Evolutionary conservation across 2,113 vertebrate genomes (phyloP).

Genomic region (Syngnathoides biaculeatus): DNA sequence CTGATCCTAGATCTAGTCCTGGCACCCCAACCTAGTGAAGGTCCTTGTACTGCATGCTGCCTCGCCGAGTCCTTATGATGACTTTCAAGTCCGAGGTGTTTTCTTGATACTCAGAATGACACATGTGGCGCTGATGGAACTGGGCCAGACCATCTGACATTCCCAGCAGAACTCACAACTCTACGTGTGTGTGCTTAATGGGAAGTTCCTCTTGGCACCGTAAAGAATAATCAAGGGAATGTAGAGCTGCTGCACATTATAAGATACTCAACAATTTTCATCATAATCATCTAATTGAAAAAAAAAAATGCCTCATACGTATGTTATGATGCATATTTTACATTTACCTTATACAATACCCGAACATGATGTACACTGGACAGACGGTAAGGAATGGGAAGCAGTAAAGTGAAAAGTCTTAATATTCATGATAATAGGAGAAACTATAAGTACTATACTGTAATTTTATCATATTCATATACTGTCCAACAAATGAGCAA

Average conservation of each 20-base stretch:
- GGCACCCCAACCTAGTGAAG: not conserved
- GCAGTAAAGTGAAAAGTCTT: too few species aligned
- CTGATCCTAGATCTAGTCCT: not conserved
- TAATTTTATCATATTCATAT: too few species aligned
- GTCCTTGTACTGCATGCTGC: not conserved
- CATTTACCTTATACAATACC: too few species aligned
- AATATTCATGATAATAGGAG: too few species aligned
- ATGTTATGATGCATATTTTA: too few species aligned
- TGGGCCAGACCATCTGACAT: slow-evolving; percentile 29
- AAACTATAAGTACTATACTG: too few species aligned
- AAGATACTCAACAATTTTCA: not conserved
- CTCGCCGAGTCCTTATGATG: not conserved
- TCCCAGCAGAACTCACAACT: slow-evolving; percentile 20
- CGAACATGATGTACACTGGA: too few species aligned
- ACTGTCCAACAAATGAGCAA: too few species aligned
- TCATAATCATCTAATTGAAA: too few species aligned
- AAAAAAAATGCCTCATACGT: too few species aligned
- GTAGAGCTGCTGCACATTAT: slow-evolving; percentile 18
- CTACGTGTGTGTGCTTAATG: slow-evolving; percentile 27
- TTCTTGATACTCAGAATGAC: not conserved
- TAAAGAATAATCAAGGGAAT: slow-evolving; percentile 22
- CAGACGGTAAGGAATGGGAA: too few species aligned
- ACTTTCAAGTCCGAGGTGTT: not conserved
- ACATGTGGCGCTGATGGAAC: slow-evolving; percentile 20
- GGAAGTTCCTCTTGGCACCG: slow-evolving; percentile 37